Percentiles rank a stretch among this genome's conserved stretches.
These are phyloP conservation scores for Periophthalmus modestus DNA, from an alignment of 2,113 vertebrate species.

Conservation along the genomic window DNA sequence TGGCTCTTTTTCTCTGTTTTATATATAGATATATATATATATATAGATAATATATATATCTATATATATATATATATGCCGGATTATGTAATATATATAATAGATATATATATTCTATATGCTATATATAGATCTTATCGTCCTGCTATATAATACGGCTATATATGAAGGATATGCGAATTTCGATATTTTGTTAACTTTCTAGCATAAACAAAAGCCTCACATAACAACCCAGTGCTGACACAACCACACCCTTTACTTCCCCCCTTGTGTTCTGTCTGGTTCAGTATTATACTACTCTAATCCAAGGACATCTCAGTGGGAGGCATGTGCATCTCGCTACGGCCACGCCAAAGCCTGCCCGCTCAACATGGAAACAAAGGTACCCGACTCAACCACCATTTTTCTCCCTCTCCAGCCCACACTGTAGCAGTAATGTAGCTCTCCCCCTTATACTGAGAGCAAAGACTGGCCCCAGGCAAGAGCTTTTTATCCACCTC, in stretches of 20 bases:
- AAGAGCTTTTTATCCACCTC: slow-evolving; percentile 29
- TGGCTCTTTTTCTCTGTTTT: too few relatives aligned
- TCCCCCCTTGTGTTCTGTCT: slow-evolving; percentile 16
- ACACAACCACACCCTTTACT: not conserved
- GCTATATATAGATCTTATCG: too few relatives aligned
- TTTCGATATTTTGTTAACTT: too few relatives aligned
- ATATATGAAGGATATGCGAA: too few relatives aligned
- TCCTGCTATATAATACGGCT: too few relatives aligned
- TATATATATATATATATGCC: too few relatives aligned
- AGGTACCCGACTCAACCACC: slow-evolving; percentile 76
- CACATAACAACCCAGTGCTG: too few relatives aligned
- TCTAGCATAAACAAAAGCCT: too few relatives aligned
- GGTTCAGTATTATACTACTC: slow-evolving; percentile 97
- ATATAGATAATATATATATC: too few relatives aligned
- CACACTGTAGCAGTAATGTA: slow-evolving; percentile 21
- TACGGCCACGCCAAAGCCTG: slow-evolving; percentile 96
- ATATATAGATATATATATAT: too few relatives aligned
- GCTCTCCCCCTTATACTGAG: slow-evolving; percentile 8
- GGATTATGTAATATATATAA: too few relatives aligned
- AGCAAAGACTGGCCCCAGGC: slow-evolving; percentile 44
- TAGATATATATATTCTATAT: too few relatives aligned
- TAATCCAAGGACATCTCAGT: slow-evolving; percentile 97
- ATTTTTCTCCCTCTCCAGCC: slow-evolving; percentile 10
- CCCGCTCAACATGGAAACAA: slow-evolving; percentile 84
- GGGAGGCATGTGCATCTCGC: slow-evolving; percentile 98